Evolutionary conservation across 2,113 vertebrate species (phyloP), one percentile per base, ranked within the genome.

Genomic region (Phaethornis superciliosus): DNA sequence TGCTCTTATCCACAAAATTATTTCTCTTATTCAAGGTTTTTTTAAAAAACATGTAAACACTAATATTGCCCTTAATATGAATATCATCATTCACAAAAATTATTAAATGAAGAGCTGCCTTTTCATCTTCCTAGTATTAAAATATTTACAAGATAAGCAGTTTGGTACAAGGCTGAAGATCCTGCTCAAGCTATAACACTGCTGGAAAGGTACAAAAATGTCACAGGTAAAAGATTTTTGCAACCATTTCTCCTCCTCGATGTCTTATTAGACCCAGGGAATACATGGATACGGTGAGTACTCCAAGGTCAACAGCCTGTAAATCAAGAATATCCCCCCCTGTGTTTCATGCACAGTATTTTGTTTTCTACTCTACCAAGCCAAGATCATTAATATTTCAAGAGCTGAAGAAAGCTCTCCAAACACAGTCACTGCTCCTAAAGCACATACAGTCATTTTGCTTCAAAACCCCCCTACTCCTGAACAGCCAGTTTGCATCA

Each of bases 361-460:
- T 97, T 97, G 63, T 96, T 96, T 97, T 97, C 92, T 68, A 80
- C 94, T 96, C 81, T 88, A 96, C 97, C 95, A 97, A 97, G 92
- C 68, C 75, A 90, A 89, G 91, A 77, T 96, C 95, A 97, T 97
- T 97, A 98, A 97, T 98, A 97, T 97, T 98, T 97, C 95, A 97
- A 90, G 86, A 95, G 82, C 93, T 91, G 94, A 97, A 89, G 78
- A 89, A 97, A 96, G 86, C 87, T 79, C 82, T 97, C 88, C 95
- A 85, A 96, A 93, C 12, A 64, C n/a, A 70, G 87, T 6, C 54
- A 71, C 58, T 89, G 91, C 77, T 96, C 94, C 87, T 85, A 55
- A 93, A 91, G 93, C 76, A 49, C 83, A 91, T 75, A 86, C 27
- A 87, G 93, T 76, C 94, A 86, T 97, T 97, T 94, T 95, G 75